A percentile compares a stretch with the other conserved stretches of the same genome.
Conservation (phyloP, 2,113 vertebrate genomes). For the Columbina picui region DNA sequence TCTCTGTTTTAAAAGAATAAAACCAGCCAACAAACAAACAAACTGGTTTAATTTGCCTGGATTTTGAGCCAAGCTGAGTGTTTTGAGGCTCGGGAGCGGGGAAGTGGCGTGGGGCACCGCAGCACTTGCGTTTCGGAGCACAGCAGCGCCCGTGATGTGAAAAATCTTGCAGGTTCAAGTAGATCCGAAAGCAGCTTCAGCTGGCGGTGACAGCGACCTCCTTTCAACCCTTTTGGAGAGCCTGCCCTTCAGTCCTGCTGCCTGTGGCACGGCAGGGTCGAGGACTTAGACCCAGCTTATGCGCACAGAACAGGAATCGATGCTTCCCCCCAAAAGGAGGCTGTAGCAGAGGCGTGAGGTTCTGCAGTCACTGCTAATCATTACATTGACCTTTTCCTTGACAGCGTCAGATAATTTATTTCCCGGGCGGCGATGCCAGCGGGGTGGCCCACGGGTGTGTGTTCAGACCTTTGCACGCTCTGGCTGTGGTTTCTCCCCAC, state of each 20-base stretch:
- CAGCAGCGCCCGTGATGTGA: background rate
- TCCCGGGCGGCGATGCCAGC: rapidly evolving
- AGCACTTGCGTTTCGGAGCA: background rate
- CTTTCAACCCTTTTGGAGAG: background rate
- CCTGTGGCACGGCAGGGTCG: background rate
- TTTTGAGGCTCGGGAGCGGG: background rate
- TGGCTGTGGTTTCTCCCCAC: background rate
- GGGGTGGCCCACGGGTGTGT: rapidly evolving
- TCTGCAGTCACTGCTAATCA: background rate
- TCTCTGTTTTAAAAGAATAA: background rate
- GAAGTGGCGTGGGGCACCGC: background rate
- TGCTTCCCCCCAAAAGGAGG: background rate
- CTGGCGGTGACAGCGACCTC: background rate
- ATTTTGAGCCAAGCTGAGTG: background rate
- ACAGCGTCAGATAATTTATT: background rate
- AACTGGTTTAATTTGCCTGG: background rate
- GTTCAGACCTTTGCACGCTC: background rate
- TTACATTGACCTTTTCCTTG: background rate
- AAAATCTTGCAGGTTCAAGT: background rate
- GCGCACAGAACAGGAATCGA: background rate
- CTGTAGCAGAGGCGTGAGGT: background rate
- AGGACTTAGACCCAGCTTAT: background rate
- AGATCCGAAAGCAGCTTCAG: background rate
- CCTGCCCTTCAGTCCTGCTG: background rate
- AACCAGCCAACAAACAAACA: background rate